Evolutionary conservation across 2,113 vertebrate species (phyloP).

Genomic region (Prietella phreatophila): DNA sequence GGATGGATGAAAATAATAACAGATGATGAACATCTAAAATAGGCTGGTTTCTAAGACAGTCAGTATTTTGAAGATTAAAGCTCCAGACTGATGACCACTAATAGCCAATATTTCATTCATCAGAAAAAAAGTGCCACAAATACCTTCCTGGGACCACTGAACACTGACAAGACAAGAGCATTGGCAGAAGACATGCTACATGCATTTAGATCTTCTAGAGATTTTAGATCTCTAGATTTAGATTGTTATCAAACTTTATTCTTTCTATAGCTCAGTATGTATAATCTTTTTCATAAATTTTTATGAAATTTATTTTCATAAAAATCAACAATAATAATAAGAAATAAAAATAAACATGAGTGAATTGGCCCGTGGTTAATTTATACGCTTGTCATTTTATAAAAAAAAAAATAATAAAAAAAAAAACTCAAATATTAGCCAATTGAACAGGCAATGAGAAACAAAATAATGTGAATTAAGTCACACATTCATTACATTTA

Average conservation of each 20-base stretch:
- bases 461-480: not conserved
- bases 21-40: constrained; percentile 56
- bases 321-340: not conserved
- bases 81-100: constrained; percentile 22
- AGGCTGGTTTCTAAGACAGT: constrained; percentile 47
- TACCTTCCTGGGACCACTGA: too few species aligned
- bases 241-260: not conserved
- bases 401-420: too few species aligned
- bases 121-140: constrained; percentile 19
- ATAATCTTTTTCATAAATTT: too few species aligned
- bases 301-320: too few species aligned
- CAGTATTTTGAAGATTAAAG: constrained; percentile 63
- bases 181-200: constrained; percentile 10
- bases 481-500: not conserved
- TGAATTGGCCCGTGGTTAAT: not conserved
- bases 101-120: constrained; percentile 53
- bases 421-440: not conserved
- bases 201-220: constrained; percentile 31
- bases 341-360: not conserved
- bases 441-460: not conserved
- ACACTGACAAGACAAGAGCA: constrained; percentile 25
- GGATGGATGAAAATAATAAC: constrained; percentile 48
- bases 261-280: not conserved
- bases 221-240: too few species aligned
- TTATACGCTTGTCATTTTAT: not conserved